A percentile compares a stretch with the other conserved stretches of the same genome.
Conservation (phyloP, 2,113 vertebrate genomes). For the Rhipidura dahli region DNA sequence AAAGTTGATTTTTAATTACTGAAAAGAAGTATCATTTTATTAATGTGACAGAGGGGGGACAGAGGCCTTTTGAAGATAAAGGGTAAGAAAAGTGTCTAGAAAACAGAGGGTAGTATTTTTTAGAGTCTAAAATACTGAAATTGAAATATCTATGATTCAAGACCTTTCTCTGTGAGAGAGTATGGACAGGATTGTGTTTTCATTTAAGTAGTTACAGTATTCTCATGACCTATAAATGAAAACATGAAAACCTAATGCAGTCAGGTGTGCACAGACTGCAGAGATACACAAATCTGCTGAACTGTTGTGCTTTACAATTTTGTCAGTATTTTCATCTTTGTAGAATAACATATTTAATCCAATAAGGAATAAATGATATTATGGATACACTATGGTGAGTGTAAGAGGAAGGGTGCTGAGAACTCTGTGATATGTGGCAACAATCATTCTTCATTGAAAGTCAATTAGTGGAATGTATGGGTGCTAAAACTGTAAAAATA, state of each 20-base stretch:
- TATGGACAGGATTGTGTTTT: slow-evolving; percentile 61
- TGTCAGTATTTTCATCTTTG: slow-evolving; percentile 21
- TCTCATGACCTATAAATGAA: slow-evolving; percentile 64
- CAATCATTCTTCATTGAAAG: slow-evolving; percentile 25
- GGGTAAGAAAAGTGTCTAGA: slow-evolving; percentile 26
- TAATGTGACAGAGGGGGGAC: not conserved
- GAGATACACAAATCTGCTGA: not conserved
- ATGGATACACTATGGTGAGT: not conserved
- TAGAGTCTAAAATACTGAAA: slow-evolving; percentile 54
- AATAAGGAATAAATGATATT: not conserved
- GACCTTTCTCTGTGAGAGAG: slow-evolving; percentile 54
- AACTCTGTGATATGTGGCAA: not conserved
- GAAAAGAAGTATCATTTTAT: not conserved
- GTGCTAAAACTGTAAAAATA: slow-evolving; percentile 24
- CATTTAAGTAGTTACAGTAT: slow-evolving; percentile 67
- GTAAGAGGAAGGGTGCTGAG: not conserved
- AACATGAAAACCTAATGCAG: slow-evolving; percentile 58
- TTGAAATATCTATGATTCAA: slow-evolving; percentile 71
- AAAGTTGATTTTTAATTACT: not conserved
- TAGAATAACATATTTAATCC: slow-evolving; percentile 24
- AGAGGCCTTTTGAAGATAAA: slow-evolving; percentile 20
- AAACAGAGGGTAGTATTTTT: slow-evolving; percentile 43
- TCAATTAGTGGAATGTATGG: slow-evolving; percentile 4
- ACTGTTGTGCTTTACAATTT: not conserved
- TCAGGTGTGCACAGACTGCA: slow-evolving; percentile 21